Base-by-base conservation (phyloP, 2,888 invertebrate species). In the Drosophila colorata region DNA sequence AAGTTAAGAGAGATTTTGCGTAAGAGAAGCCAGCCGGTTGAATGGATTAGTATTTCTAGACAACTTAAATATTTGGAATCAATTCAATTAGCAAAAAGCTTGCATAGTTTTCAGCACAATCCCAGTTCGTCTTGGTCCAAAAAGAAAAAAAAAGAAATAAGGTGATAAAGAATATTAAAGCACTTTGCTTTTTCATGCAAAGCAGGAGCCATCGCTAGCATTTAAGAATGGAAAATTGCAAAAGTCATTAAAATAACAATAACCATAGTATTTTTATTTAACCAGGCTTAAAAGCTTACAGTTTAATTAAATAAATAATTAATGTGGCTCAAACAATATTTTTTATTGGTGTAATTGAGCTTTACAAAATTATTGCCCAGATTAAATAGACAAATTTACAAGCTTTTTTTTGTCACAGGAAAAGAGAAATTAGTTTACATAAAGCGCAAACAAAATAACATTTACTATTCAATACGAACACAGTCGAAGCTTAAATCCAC, bases 331-430 rank as follows among this genome's bases (percentile, higher is more conserved):
- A 14, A 16, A 8, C 2, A 9, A 25, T 16, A 28, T 28, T 14
- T 44, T 13, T 25, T 18, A n/a, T n/a, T 3, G n/a, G 9, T 9
- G 38, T 52, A 52, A 40, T 52, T 28, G 51, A 40, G 18, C 51
- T 40, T 1, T 7, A 16, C 2, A 35, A 18, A 43, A 25, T 35
- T 9, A 18, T 18, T 5, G 23, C 18, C 9, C 44, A 23, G 58
- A 59, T 59, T 58, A 44, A 37, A 38, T 31, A 5, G 14, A 18
- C 28, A 37, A 16, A 23, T 44, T 35, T 61, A 23, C 60, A 37
- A 48, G 13, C 9, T 35, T 63, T 20, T 7, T 6, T n/a, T n/a
- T n/a, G n/a, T n/a, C n/a, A n/a, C n/a, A n/a, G n/a, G n/a, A 56
- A 4, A 18, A 16, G 13, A 9, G 2, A 2, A 9, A 57, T 44